Conservation (phyloP, 2,113 vertebrate genomes). For the Cyprinus carpio region DNA sequence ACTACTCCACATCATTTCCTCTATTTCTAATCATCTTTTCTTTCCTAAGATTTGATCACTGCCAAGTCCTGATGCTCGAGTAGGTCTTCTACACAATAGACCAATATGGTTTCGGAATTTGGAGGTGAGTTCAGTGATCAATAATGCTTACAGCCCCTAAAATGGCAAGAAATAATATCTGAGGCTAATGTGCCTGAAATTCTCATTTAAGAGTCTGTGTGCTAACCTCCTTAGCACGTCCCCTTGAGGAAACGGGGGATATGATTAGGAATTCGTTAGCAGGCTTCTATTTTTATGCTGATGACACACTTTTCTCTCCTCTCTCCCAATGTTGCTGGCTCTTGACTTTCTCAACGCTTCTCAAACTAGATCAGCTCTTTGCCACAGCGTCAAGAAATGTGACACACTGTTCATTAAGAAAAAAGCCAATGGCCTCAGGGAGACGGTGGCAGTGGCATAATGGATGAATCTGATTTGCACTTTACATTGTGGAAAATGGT, state of each 20-base stretch:
- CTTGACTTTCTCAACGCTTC: slow-evolving; percentile 76
- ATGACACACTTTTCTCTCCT: slow-evolving; percentile 78
- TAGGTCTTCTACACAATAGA: slow-evolving; percentile 56
- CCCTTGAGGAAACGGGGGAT: slow-evolving; percentile 75
- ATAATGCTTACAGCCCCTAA: slow-evolving; percentile 63
- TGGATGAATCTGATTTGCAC: slow-evolving; percentile 29
- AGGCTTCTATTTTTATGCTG: slow-evolving; percentile 81
- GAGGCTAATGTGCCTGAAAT: slow-evolving; percentile 73
- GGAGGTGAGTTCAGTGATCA: slow-evolving; percentile 68
- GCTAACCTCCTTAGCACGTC: slow-evolving; percentile 76
- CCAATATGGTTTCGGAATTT: slow-evolving; percentile 52
- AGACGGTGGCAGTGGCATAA: slow-evolving; percentile 22
- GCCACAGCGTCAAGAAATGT: slow-evolving; percentile 61
- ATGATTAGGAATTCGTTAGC: slow-evolving; percentile 82
- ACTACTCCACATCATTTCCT: slow-evolving; percentile 24
- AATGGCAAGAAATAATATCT: slow-evolving; percentile 73
- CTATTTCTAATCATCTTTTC: slow-evolving; percentile 29
- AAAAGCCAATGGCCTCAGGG: slow-evolving; percentile 45
- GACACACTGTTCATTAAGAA: slow-evolving; percentile 66
- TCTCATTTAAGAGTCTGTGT: slow-evolving; percentile 71
- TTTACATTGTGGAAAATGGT: slow-evolving; percentile 32
- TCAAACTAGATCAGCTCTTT: slow-evolving; percentile 77
- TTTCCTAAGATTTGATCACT: slow-evolving; percentile 66
- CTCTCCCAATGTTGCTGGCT: slow-evolving; percentile 72
- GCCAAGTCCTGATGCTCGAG: slow-evolving; percentile 55